Evolutionary conservation across 2,113 vertebrate genomes (phyloP).

Genomic region (Malurus cyaneus): DNA sequence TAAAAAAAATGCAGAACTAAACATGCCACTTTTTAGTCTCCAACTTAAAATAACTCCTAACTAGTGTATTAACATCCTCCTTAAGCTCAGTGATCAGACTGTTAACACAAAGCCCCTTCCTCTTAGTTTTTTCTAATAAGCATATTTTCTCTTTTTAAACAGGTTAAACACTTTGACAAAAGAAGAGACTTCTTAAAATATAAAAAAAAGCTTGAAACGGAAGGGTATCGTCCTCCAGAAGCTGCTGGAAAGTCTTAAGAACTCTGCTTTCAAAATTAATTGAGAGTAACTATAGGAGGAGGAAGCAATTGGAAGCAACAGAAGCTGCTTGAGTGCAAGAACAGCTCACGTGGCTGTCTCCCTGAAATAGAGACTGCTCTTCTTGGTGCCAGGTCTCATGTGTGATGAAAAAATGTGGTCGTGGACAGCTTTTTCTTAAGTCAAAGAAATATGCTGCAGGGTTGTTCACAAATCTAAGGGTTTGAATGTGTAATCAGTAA

Average conservation of each 20-base stretch:
- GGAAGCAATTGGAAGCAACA: background rate
- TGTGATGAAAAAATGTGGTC: background rate
- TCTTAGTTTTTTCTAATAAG: background rate
- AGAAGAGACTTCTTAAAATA: slow-evolving; percentile 94
- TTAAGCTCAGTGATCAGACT: background rate
- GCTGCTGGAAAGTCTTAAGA: slow-evolving; percentile 71
- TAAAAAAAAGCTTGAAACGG: slow-evolving; percentile 84
- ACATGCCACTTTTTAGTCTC: fast-evolving
- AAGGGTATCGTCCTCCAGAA: slow-evolving; percentile 77
- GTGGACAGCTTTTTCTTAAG: background rate
- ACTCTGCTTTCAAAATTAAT: background rate
- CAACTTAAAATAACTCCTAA: background rate
- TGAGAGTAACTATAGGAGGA: background rate
- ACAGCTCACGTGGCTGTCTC: background rate
- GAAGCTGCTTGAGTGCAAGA: background rate
- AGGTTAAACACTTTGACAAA: slow-evolving; percentile 94
- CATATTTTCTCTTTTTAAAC: background rate
- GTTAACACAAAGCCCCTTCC: background rate
- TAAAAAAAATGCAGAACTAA: background rate
- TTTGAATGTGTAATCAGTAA: background rate
- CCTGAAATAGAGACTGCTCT: background rate
- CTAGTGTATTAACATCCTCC: background rate
- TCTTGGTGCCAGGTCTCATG: background rate
- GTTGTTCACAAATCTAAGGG: background rate
- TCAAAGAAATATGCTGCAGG: background rate